phyloP scores from a whole-genome alignment of 2,888 invertebrate genomes.

The Pollenia angustigena region DNA sequence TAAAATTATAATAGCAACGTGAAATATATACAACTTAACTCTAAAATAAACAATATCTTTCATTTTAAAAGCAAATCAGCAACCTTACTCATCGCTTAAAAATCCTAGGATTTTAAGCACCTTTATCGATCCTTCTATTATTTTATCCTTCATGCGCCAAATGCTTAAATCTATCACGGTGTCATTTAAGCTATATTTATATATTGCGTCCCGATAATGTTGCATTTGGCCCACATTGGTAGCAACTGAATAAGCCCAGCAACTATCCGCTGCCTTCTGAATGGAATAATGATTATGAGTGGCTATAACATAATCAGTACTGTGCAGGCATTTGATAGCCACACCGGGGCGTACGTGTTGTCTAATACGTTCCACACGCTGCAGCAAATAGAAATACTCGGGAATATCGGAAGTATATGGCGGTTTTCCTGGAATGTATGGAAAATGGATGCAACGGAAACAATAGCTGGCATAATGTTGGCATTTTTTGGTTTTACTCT shows the following conservation, averaged over 20 bases:
- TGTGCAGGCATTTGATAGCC: no score
- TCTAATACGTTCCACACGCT: no score
- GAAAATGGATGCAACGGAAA: constrained; percentile 95
- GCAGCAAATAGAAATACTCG: no score
- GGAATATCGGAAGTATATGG: constrained; percentile 93
- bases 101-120: constrained; percentile 85
- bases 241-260: constrained; percentile 92
- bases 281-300: constrained; percentile 96
- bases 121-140: constrained; percentile 88
- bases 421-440: constrained; percentile 90
- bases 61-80: no score
- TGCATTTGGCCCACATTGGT: no score
- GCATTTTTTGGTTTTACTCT: no score
- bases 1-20: no score
- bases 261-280: constrained; percentile 91
- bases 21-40: no score
- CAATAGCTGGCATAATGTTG: constrained; percentile 86
- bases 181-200: no score
- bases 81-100: constrained; percentile 84
- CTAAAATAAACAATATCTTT: no score
- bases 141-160: constrained; percentile 93
- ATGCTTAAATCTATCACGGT: not conserved
- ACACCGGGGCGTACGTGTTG: no score
- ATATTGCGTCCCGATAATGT: no score
- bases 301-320: constrained; percentile 84